Evolutionary conservation across 2,888 invertebrate genomes (phyloP), one percentile per base, ranked within the genome.

Genomic region (Balanococcus diminutus): DNA sequence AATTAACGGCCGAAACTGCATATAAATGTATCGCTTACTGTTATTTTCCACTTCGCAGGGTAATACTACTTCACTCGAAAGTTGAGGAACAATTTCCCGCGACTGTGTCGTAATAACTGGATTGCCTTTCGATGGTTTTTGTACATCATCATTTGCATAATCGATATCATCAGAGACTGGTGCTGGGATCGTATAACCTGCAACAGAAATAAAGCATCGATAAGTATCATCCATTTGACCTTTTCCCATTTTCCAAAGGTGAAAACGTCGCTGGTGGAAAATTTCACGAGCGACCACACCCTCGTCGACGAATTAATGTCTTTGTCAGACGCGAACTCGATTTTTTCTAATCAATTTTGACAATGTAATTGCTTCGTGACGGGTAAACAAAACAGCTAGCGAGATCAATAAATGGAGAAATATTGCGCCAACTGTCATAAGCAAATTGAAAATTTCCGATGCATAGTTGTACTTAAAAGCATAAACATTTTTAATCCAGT

Each of bases 321-420:
- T 79, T 36, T 36, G 75, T 79, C 36, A 79, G 75, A 79, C 32
- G 75, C 36, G 19, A 36, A 36, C 36, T 36, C 36, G 75, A 79
- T 79, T 79, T 36, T 79, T 79, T 36, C 75, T 79, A 79, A 79
- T 79, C 36, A 79, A 79, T 79, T 79, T 36, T 79, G 75, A 79
- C 75, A 79, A 36, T 36, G 75, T 79, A 79, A 79, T 79, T 32
- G 75, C 36, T 79, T 79, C 75, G 75, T 79, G 75, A 79, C 75
- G 36, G 75, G 75, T 79, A 19, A 36, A 79, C 36, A n/a, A 61
- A 22, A 36, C 36, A 14, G 36, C 19, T 79, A 9, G 22, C 56
- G 0, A 19, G 75, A 79, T 79, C 75, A 79, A 79, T 79, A 79
- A 25, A 14, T 72, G 11, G n/a, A 36, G 36, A 79, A 79, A 28